Percentiles rank a stretch among this genome's conserved stretches.
These are phyloP conservation scores for Exephanes ischioxanthus DNA, from an alignment of 2,888 invertebrate genomes.

Conservation along the genomic window DNA sequence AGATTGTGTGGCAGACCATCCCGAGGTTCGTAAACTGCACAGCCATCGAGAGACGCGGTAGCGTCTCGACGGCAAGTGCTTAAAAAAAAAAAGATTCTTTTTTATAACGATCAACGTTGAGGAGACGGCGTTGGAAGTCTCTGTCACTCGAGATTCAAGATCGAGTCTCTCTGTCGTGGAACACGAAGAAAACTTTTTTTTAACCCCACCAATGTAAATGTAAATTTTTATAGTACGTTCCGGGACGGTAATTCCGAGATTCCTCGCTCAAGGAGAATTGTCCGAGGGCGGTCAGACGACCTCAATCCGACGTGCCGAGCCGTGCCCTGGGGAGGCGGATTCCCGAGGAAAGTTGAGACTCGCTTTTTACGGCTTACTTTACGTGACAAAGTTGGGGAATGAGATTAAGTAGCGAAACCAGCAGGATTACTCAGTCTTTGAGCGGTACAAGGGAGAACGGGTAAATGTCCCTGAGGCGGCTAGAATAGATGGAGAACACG, in stretches of 20 bases:
- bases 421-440: conserved; percentile 27
- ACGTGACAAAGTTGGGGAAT: conserved; percentile 42
- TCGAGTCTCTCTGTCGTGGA: not conserved
- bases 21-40: not conserved
- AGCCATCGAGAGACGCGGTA: not conserved
- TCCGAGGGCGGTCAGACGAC: conserved; percentile 41
- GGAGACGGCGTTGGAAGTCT: no score
- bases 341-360: not conserved
- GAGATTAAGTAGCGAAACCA: conserved; percentile 46
- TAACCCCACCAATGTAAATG: not conserved
- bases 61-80: not conserved
- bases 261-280: conserved; percentile 40
- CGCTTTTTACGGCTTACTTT: conserved; percentile 33
- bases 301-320: conserved; percentile 2
- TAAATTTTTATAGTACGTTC: not conserved
- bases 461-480: not conserved
- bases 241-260: not conserved
- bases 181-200: not conserved
- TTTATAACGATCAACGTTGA: not conserved
- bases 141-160: not conserved
- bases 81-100: not conserved
- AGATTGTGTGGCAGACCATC: conserved; percentile 24
- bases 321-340: not conserved
- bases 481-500: not conserved
- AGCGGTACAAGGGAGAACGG: not conserved